These are phyloP conservation scores for Neelides sp. DNA, from an alignment of 1,140 invertebrate species.

Conservation along the genomic window DNA sequence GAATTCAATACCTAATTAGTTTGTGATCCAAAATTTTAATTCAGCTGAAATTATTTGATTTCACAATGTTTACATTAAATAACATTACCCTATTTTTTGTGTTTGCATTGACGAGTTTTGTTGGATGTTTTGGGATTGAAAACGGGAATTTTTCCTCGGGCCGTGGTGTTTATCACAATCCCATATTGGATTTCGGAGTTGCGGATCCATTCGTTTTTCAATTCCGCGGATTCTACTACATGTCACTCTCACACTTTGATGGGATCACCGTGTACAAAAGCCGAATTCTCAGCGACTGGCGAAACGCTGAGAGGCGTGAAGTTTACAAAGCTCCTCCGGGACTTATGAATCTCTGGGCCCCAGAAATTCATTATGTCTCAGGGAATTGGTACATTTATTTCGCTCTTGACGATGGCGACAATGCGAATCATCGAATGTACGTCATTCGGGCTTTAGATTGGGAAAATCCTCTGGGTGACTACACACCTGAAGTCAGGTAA, in stretches of 20 bases:
- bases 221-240: conserved; percentile 34
- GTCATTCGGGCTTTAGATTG: conserved; percentile 14
- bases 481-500: conserved; percentile 11
- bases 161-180: too few relatives aligned
- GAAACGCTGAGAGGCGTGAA: conserved; percentile 11
- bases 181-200: conserved; percentile 15
- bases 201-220: conserved; percentile 18
- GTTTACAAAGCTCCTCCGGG: conserved; percentile 13
- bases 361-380: conserved; percentile 22
- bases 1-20: too few relatives aligned
- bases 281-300: conserved; percentile 34
- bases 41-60: too few relatives aligned
- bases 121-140: too few relatives aligned
- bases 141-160: too few relatives aligned
- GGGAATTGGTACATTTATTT: conserved; percentile 27
- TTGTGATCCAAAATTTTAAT: too few relatives aligned
- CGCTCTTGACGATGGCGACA: conserved; percentile 24
- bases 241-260: conserved; percentile 30
- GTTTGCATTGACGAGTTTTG: too few relatives aligned
- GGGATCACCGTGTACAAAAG: conserved; percentile 37
- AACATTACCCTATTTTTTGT: too few relatives aligned
- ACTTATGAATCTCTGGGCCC: conserved; percentile 20
- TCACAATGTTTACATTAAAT: too few relatives aligned
- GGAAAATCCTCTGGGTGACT: conserved; percentile 19
- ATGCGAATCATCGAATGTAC: conserved; percentile 29